Base-by-base conservation (phyloP, 64 coral and sea anemone genomes). In the Pocillopora damicornis region DNA sequence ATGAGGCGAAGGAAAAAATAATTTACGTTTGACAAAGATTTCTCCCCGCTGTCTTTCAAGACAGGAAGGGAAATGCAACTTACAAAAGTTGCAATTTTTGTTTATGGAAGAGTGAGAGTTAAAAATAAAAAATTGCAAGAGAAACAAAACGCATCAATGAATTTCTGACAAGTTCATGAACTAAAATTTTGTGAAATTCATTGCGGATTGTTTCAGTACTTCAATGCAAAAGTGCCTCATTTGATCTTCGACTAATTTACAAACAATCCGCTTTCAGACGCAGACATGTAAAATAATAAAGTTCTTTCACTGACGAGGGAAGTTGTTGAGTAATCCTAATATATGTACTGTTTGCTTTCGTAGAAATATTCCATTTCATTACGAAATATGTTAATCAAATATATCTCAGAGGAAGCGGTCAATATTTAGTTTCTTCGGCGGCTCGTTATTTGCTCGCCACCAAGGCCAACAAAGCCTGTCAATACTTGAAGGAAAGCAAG, bases 341-440 rank as follows among this genome's bases (percentile, higher is more conserved):
- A 68, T 51, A 51, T 83, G 25, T 63, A 60, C 26, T 83, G 80
- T 67, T 83, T 83, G 62, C 35, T 83, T 67, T 42, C 12, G 18
- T 16, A 68, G 17, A 16, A 63, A 37, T 42, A 35, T 65, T 35
- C 30, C 8, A 22, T 37, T 26, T 63, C 36, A 34, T 68, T 77
- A 45, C 75, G 10, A 56, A 51, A 67, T 67, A 35, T 83, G 61
- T 66, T 83, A 64, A 23, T 2, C 35, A 83, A 67, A 83, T 42
- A 83, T 63, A 2, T 15, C 18, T 35, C 61, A 37, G 15, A 11
- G 16, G 36, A 62, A 36, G 60, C 8, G 17, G 65, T 85, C 81
- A 57, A 71, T 72, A 73, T 85, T 85, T 71, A 22, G 37, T 42
- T 73, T 20, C 22, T 25, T 57, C 20, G 63, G 71, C 63, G 64